These are phyloP conservation scores for Cheilosia scutellata DNA, from an alignment of 2,888 invertebrate species.

Conservation along the genomic window DNA sequence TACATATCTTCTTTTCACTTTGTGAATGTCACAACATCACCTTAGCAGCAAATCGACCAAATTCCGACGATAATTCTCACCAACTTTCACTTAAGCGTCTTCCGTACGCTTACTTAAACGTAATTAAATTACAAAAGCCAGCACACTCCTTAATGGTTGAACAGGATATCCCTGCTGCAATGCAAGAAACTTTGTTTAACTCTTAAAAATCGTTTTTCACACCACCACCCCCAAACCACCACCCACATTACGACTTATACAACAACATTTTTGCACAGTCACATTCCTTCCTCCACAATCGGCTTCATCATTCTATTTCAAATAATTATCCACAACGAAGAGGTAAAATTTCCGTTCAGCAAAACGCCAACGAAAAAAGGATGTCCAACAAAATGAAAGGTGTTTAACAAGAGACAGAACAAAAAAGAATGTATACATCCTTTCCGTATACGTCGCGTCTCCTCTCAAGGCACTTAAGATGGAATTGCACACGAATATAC, in stretches of 20 bases:
- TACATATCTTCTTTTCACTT: too few relatives aligned
- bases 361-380: neutral
- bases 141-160: neutral
- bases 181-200: constrained; percentile 6
- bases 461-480: constrained; percentile 13
- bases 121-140: constrained; percentile 35
- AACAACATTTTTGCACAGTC: neutral
- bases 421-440: neutral
- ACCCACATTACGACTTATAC: neutral
- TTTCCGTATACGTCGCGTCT: neutral
- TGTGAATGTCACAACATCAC: neutral
- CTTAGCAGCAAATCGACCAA: neutral
- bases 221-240: neutral
- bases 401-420: constrained; percentile 19
- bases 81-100: constrained; percentile 27
- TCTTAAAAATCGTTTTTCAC: neutral
- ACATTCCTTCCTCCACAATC: constrained; percentile 8
- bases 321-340: constrained; percentile 36
- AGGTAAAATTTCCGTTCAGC: constrained; percentile 1
- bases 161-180: neutral
- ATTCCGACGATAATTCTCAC: neutral
- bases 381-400: constrained; percentile 23
- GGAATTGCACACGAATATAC: constrained; percentile 15
- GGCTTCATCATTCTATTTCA: constrained; percentile 26
- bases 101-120: constrained; percentile 26